A percentile compares a stretch with the other conserved stretches of the same genome.
Evolutionary conservation across 2,113 vertebrate genomes (phyloP).

Genomic region (Ceyx margarethae): DNA sequence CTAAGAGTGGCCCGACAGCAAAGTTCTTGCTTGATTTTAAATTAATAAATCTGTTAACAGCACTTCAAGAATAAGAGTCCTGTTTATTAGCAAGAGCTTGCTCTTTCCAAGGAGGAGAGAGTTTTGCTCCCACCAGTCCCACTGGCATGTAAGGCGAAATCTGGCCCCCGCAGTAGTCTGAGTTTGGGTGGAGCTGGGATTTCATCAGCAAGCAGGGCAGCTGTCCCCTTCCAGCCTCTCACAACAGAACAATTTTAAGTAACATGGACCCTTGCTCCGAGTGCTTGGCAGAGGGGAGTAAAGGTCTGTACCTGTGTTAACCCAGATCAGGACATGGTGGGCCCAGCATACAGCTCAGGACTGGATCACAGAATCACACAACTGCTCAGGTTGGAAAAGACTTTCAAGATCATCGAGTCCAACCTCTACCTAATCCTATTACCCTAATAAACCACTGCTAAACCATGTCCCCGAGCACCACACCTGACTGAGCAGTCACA

Average conservation of each 20-base stretch:
- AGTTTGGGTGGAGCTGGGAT: background rate
- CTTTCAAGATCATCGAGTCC: too few species aligned
- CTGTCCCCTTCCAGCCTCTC: background rate
- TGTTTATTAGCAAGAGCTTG: background rate
- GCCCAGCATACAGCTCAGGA: background rate
- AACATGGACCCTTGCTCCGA: background rate
- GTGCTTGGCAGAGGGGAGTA: background rate
- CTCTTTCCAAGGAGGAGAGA: background rate
- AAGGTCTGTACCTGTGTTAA: background rate
- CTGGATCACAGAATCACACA: too few species aligned
- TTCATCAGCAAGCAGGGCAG: background rate
- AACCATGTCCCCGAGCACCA: too few species aligned
- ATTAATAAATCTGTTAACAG: background rate
- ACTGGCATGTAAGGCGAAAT: fast-evolving
- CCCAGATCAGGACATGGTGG: fast-evolving
- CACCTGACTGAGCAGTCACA: background rate
- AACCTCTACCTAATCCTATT: too few species aligned
- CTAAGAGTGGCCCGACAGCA: background rate
- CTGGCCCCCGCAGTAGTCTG: fast-evolving
- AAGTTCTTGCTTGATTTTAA: background rate
- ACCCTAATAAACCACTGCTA: too few species aligned
- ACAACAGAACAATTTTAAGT: background rate
- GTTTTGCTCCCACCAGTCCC: background rate
- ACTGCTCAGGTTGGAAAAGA: too few species aligned
- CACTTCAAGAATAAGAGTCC: background rate